Evolutionary conservation across 2,113 vertebrate species (phyloP), one percentile per base, ranked within the genome.

Genomic region (Chrysochloris asiatica): DNA sequence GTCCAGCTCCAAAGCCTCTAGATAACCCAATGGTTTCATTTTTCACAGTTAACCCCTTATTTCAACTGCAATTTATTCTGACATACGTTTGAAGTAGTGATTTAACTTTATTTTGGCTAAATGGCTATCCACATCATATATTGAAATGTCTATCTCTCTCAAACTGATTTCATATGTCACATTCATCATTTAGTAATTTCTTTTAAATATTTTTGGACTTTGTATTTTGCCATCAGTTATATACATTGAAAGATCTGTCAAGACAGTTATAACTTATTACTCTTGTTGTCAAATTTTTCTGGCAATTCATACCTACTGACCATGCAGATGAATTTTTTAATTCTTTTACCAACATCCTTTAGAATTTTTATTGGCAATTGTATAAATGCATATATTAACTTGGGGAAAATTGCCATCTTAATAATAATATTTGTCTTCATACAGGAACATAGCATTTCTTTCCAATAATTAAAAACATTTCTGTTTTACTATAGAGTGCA

Each of bases 101-200:
- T 47, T 17, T 93, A 79, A 83, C 9, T 80, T 78, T 54, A 38
- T 22, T 47, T 43, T 76, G 43, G 28, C 54, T 89, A 73, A 82
- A 71, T 69, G 24, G n/a, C 33, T 69, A 47, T 26, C 41, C 36
- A 36, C 22, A 38, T 69, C 17, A 47, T 11, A 50, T 45, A 63
- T 43, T 83, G 63, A 91, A 36, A 33, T 80, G n/a, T 22, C 50
- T 13, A 21, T 43, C 13, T 30, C 36, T 93, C 80, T 77, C 54
- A 76, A 87, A 84, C 14, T 71, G 56, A 86, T 71, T 93, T 76
- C 69, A 75, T 82, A 47, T 76, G 48, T 86, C 28, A 52, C 43
- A 63, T 17, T 78, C 21, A 47, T 67, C n/a, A 75, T 56, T 92
- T 76, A 72, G 78, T 76, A 26, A 54, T 92, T 88, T 87, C 7